phyloP scores from a whole-genome alignment of 2,888 invertebrate species.

The Drosophila meridionalis region DNA sequence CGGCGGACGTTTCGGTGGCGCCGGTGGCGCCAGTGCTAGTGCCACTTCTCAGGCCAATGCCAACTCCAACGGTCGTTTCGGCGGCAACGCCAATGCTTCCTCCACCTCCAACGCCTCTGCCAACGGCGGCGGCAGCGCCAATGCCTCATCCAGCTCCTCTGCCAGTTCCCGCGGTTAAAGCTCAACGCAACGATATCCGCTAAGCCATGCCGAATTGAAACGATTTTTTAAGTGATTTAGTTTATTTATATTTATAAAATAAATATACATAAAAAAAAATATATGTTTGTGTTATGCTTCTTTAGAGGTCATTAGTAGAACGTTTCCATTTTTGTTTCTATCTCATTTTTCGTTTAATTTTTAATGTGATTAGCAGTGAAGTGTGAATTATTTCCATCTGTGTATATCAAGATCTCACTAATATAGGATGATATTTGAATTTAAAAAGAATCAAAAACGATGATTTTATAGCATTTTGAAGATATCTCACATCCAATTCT shows the following conservation, averaged over 20 bases:
- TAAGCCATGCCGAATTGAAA: background rate
- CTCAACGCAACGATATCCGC: slow-evolving; percentile 14
- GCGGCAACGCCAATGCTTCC: slow-evolving; percentile 34
- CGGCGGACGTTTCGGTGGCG: slow-evolving; percentile 6
- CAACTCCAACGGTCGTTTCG: slow-evolving; percentile 31
- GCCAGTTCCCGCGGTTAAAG: slow-evolving; percentile 7
- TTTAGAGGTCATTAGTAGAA: background rate
- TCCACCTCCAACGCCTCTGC: slow-evolving; percentile 25
- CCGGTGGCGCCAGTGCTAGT: slow-evolving; percentile 17
- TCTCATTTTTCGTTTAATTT: too few species aligned
- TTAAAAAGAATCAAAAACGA: background rate
- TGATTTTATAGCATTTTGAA: background rate
- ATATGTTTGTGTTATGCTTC: background rate
- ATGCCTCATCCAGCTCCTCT: slow-evolving; percentile 27
- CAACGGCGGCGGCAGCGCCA: slow-evolving; percentile 25
- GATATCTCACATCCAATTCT: background rate
- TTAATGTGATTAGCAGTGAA: slow-evolving; percentile 27
- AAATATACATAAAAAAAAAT: slow-evolving; percentile 9
- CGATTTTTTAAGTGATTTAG: slow-evolving; percentile 20
- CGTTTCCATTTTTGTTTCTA: background rate
- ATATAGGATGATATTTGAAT: background rate
- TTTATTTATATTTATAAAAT: slow-evolving; percentile 34
- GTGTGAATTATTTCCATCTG: slow-evolving; percentile 27
- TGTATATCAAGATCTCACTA: background rate
- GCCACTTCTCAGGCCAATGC: slow-evolving; percentile 18